These are phyloP conservation scores for Falco cherrug DNA, from an alignment of 2,797 vertebrate species.

Conservation along the genomic window DNA sequence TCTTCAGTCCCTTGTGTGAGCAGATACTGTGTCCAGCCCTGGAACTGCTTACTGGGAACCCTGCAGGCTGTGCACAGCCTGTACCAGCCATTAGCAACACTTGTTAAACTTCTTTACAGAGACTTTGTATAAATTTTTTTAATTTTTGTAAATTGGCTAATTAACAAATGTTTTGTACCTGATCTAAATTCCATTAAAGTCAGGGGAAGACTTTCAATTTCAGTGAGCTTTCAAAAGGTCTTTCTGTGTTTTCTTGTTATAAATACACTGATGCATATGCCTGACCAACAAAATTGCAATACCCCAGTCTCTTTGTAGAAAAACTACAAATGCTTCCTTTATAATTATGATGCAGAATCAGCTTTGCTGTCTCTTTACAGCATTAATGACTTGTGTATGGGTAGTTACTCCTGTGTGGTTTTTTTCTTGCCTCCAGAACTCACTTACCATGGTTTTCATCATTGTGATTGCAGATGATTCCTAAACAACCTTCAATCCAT, in stretches of 20 bases:
- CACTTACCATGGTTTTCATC: background rate
- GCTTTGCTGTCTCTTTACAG: background rate
- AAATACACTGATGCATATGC: rapidly evolving
- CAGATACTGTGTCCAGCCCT: background rate
- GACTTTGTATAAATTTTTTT: background rate
- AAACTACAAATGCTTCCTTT: background rate
- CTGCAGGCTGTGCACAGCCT: background rate
- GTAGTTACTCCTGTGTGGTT: background rate
- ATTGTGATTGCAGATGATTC: background rate
- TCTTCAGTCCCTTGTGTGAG: background rate
- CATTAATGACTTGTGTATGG: background rate
- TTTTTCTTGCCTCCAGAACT: background rate
- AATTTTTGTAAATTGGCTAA: background rate
- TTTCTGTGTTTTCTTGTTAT: background rate
- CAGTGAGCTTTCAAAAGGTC: background rate
- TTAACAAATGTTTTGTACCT: background rate
- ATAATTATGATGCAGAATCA: background rate
- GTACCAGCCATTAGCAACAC: background rate
- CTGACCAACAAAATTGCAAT: background rate
- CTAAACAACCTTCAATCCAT: background rate
- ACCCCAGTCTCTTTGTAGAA: background rate
- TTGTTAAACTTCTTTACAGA: background rate
- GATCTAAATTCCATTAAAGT: background rate
- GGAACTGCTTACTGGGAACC: background rate
- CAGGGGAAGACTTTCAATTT: background rate